Base-by-base conservation (phyloP, 2,797 vertebrate genomes). In the Nasua narica region DNA sequence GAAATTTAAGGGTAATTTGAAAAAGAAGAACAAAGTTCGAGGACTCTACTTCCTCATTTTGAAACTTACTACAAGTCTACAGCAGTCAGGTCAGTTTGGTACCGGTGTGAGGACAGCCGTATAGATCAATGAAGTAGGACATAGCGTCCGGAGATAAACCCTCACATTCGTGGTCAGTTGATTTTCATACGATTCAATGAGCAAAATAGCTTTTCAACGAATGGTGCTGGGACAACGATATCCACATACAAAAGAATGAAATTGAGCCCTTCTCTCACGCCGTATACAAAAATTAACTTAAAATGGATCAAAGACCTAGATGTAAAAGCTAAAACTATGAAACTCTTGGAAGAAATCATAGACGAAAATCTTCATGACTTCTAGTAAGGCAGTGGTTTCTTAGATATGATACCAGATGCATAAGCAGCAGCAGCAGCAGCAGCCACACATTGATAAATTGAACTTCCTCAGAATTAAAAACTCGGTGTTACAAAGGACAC, bases 1-100 rank as follows among this genome's bases (percentile, higher is more conserved):
- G 15, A 94, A 69, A 85, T 78, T 86, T 62, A 95, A 83, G 87
- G 56, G 65, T 62, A 79, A 32, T 89, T 89, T 96, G 60, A 94
- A 87, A 92, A 93, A 79, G 89, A 78, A 95, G 54, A 92, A 78
- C 37, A 62, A 58, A 84, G 29, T 84, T 76, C 9, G 27, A 83
- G 32, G 50, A 85, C 46, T 88, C 2, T 37, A 77, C 32, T 87
- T 67, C 50, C 15, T 27, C 13, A 70, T 77, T 92, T 94, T 35
- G 84, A 88, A 87, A 95, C 50, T 79, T 92, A 35, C 6, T 87
- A 12, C 23, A 90, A 84, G 94, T 14, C 50, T 84, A 32, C 21
- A 27, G 50, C 32, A 46, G 27, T 86, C 58, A 69, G 25, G 70
- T 60, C 76, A 43, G 16, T 62, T 9, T 58, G 70, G 21, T 65